phyloP scores from a whole-genome alignment of 2,797 vertebrate genomes.

The Diglossa cyanea region DNA sequence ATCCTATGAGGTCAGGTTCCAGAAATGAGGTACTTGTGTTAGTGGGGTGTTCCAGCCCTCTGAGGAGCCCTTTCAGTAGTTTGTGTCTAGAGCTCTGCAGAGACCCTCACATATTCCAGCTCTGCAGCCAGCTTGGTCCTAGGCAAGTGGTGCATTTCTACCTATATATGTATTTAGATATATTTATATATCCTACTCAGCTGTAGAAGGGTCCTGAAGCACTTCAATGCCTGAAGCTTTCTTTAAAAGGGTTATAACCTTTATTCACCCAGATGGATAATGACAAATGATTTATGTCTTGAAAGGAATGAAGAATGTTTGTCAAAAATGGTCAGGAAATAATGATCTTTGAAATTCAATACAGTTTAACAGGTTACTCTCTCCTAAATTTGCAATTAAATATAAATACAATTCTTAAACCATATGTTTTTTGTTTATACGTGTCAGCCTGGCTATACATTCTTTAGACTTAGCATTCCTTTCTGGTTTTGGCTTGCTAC shows the following conservation, averaged over 20 bases:
- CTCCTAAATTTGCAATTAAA: not conserved
- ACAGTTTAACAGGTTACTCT: not conserved
- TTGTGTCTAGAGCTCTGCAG: not conserved
- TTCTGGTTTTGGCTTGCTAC: not conserved
- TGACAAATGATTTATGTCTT: not conserved
- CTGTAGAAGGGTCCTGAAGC: not conserved
- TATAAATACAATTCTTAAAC: not conserved
- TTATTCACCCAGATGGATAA: not conserved
- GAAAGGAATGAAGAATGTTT: not conserved
- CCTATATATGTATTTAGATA: not conserved
- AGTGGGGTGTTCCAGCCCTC: not conserved
- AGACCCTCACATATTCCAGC: not conserved
- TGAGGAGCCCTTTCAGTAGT: not conserved
- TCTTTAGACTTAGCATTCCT: not conserved
- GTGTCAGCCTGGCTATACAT: not conserved
- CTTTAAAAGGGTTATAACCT: not conserved
- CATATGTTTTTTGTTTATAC: not conserved
- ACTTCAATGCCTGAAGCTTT: not conserved
- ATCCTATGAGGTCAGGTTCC: not conserved
- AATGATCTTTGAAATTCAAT: not conserved
- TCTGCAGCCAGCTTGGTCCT: not conserved
- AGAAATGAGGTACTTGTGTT: not conserved
- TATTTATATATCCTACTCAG: not conserved
- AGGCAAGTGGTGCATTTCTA: not conserved
- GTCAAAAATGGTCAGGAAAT: not conserved